Evolutionary conservation across 2,113 vertebrate genomes (phyloP).

Genomic region (Vulpes ferrilata): DNA sequence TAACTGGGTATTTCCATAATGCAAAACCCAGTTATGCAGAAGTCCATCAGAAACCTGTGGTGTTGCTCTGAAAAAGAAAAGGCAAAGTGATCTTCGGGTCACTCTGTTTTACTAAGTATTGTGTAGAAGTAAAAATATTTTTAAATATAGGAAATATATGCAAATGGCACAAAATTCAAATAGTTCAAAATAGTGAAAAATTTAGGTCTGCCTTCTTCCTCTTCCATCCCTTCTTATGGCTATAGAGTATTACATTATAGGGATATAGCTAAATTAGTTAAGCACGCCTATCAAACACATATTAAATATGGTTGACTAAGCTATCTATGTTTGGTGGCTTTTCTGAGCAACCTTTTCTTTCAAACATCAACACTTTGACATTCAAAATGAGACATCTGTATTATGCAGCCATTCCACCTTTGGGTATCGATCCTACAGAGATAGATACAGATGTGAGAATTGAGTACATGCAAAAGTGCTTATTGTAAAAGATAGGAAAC

Average conservation of each 20-base stretch:
- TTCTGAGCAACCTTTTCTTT: slow-evolving; percentile 46
- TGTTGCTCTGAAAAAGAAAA: slow-evolving; percentile 54
- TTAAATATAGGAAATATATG: slow-evolving; percentile 31
- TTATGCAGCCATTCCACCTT: background rate
- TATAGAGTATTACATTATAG: background rate
- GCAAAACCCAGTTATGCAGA: background rate
- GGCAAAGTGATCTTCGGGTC: background rate
- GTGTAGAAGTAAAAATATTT: background rate
- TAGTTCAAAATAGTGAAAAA: background rate
- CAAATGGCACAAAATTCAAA: slow-evolving; percentile 49
- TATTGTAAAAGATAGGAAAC: slow-evolving; percentile 39
- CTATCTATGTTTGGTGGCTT: background rate
- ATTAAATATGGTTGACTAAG: background rate
- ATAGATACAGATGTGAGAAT: slow-evolving; percentile 1
- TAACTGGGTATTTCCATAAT: background rate
- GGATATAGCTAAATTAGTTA: slow-evolving; percentile 1
- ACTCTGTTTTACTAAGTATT: slow-evolving; percentile 11
- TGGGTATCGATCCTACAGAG: background rate
- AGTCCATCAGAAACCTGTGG: background rate
- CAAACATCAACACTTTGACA: slow-evolving; percentile 11
- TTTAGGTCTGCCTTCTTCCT: background rate
- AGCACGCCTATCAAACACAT: background rate
- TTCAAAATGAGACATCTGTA: slow-evolving; percentile 13
- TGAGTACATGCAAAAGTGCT: background rate
- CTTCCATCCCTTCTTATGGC: slow-evolving; percentile 29